Conservation (phyloP, 2,888 invertebrate species). For the Dryocosmus kuriphilus region DNA sequence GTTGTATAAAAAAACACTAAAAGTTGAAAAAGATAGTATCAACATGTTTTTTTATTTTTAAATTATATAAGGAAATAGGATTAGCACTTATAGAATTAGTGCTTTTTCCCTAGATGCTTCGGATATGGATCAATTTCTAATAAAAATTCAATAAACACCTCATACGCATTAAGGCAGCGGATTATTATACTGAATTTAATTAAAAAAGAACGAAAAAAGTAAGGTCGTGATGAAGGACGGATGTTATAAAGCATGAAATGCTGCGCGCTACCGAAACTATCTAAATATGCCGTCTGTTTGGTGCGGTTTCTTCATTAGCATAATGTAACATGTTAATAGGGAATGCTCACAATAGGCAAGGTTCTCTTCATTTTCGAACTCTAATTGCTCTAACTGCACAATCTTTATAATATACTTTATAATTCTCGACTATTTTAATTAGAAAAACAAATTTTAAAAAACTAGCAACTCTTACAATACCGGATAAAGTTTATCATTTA, state of each 20-base stretch:
- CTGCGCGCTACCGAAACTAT: conserved; percentile 18
- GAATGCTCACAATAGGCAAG: conserved; percentile 65
- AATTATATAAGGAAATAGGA: too few species aligned
- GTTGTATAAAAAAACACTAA: too few species aligned
- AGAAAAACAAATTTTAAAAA: too few species aligned
- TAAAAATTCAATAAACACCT: background rate
- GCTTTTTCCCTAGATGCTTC: too few species aligned
- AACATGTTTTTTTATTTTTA: too few species aligned
- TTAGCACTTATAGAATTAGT: too few species aligned
- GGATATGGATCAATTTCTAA: background rate
- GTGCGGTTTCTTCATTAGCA: conserved; percentile 23
- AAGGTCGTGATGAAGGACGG: conserved; percentile 10
- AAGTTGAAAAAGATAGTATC: too few species aligned
- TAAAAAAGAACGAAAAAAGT: conserved; percentile 12
- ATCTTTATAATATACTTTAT: too few species aligned
- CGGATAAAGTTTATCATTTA: too few species aligned
- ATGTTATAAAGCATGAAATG: conserved; percentile 31
- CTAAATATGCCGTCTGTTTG: conserved; percentile 22
- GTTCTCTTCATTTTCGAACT: conserved; percentile 52
- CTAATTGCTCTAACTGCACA: conserved; percentile 43
- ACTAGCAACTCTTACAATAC: too few species aligned
- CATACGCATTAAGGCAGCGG: background rate
- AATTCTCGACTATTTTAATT: too few species aligned
- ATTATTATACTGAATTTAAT: background rate
- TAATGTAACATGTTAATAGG: conserved; percentile 55